These are phyloP conservation scores for Sitophilus oryzae DNA, from an alignment of 1,140 invertebrate species.

Conservation along the genomic window DNA sequence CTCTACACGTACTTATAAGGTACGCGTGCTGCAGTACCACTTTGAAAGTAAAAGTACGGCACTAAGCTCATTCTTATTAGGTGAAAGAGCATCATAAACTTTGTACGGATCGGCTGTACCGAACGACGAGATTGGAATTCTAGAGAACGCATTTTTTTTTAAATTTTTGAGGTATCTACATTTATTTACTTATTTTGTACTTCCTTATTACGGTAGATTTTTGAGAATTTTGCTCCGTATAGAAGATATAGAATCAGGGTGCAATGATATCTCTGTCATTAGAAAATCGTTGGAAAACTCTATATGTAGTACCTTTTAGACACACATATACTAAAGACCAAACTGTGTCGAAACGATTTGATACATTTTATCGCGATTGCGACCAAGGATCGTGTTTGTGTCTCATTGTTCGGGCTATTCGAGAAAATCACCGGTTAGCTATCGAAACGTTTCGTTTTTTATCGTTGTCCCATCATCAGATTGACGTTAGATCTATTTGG, in stretches of 20 bases:
- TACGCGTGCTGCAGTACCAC: not conserved
- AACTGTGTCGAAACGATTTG: not conserved
- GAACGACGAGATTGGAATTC: not conserved
- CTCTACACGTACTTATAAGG: not conserved
- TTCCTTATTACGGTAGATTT: too few species aligned
- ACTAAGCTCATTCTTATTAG: not conserved
- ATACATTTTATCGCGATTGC: not conserved
- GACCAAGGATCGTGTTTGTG: not conserved
- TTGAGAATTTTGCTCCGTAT: too few species aligned
- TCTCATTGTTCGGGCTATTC: not conserved
- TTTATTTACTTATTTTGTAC: too few species aligned
- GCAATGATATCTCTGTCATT: too few species aligned
- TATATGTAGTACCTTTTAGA: not conserved
- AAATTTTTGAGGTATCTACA: too few species aligned
- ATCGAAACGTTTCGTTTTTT: too few species aligned
- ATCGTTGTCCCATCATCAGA: too few species aligned
- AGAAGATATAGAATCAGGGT: too few species aligned
- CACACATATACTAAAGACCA: not conserved
- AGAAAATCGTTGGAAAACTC: too few species aligned
- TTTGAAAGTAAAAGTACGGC: not conserved
- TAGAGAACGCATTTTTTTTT: not conserved
- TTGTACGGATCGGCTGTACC: not conserved
- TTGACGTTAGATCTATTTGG: too few species aligned
- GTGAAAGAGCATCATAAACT: not conserved
- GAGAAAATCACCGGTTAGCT: too few species aligned